phyloP scores from a whole-genome alignment of 2,888 invertebrate genomes.

The Hypselothyrea guttata region DNA sequence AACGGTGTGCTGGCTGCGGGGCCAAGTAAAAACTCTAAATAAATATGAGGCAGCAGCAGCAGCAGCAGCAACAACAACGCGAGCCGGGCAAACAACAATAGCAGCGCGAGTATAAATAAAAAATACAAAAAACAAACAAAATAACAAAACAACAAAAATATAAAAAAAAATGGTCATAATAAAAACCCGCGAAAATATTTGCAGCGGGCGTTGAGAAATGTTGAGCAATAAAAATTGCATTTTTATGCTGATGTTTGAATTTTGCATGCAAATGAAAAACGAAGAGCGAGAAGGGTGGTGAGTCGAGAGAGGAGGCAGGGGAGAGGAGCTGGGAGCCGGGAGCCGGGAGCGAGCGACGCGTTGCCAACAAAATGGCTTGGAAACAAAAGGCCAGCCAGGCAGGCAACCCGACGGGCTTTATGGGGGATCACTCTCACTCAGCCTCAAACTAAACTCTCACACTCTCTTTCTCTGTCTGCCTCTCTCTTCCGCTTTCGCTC shows the following conservation, averaged over 20 bases:
- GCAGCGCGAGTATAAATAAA: slow-evolving; percentile 23
- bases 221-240: slow-evolving; percentile 81
- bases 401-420: slow-evolving; percentile 21
- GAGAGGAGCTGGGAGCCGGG: too few species aligned
- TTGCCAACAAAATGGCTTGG: slow-evolving; percentile 66
- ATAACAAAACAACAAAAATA: slow-evolving; percentile 15
- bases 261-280: slow-evolving; percentile 80
- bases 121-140: slow-evolving; percentile 19
- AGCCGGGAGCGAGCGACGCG: slow-evolving; percentile 37
- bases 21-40: slow-evolving; percentile 63
- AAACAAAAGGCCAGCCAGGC: slow-evolving; percentile 55
- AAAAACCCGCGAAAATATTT: slow-evolving; percentile 78
- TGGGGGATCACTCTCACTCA: slow-evolving; percentile 37
- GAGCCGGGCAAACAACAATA: slow-evolving; percentile 70
- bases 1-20: slow-evolving; percentile 45
- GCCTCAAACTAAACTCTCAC: slow-evolving; percentile 1
- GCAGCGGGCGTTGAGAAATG: slow-evolving; percentile 77
- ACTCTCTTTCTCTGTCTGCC: neutral
- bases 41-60: slow-evolving; percentile 59
- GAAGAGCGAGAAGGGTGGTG: slow-evolving; percentile 47
- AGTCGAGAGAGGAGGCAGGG: too few species aligned
- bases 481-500: neutral
- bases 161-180: slow-evolving; percentile 56
- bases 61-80: slow-evolving; percentile 35
- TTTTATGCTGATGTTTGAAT: slow-evolving; percentile 82